These are phyloP conservation scores for Sinosuthora webbiana DNA, from an alignment of 2,113 vertebrate genomes.

Conservation along the genomic window DNA sequence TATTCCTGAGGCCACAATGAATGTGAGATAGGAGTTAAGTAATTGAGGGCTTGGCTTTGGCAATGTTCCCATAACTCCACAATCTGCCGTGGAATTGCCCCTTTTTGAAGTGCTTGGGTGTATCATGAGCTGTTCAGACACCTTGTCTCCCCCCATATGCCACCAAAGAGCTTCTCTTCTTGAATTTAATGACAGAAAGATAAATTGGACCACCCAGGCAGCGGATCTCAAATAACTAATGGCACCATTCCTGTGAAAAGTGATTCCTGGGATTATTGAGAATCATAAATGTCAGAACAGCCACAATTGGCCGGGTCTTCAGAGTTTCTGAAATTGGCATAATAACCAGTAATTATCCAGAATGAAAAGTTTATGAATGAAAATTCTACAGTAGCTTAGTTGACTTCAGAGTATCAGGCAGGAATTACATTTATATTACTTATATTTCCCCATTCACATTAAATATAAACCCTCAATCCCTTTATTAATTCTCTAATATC, in stretches of 20 bases:
- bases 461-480: neutral
- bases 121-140: neutral
- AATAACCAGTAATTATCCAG: slow-evolving; percentile 18
- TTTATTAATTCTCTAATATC: neutral
- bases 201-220: neutral
- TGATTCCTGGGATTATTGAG: slow-evolving; percentile 11
- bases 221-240: neutral
- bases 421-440: neutral
- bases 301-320: neutral
- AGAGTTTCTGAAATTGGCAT: neutral
- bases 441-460: neutral
- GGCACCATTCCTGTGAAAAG: neutral
- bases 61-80: neutral
- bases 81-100: neutral
- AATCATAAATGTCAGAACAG: slow-evolving; percentile 11
- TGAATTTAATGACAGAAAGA: neutral
- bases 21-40: neutral
- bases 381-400: neutral
- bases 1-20: neutral
- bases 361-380: slow-evolving; percentile 35
- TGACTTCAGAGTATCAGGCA: neutral
- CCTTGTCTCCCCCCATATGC: neutral
- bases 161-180: neutral
- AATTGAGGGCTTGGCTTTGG: neutral
- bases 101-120: neutral